Percentiles rank a stretch among this genome's conserved stretches.
These are phyloP conservation scores for Eurystomus gularis DNA, from an alignment of 2,113 vertebrate species.

Conservation along the genomic window DNA sequence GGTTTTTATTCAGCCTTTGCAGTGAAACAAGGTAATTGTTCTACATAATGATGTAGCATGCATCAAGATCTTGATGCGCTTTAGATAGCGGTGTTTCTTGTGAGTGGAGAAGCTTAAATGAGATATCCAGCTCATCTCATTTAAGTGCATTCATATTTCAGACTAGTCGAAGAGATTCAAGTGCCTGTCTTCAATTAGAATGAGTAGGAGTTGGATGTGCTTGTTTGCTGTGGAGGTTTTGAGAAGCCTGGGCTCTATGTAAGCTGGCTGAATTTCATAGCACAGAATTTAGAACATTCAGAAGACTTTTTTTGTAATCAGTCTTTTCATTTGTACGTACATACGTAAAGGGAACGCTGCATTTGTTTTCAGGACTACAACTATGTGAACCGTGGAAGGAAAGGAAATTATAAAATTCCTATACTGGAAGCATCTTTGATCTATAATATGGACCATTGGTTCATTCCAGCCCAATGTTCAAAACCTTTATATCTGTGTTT, in stretches of 20 bases:
- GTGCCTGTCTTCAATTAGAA: conserved; percentile 20
- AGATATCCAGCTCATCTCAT: conserved; percentile 38
- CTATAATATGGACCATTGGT: background rate
- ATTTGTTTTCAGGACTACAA: background rate
- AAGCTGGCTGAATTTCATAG: background rate
- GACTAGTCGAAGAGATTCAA: background rate
- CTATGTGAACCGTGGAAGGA: background rate
- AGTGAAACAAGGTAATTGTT: conserved; percentile 42
- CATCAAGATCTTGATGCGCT: conserved; percentile 13
- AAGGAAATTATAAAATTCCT: background rate
- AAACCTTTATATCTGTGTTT: background rate
- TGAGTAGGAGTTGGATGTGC: background rate
- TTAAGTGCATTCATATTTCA: conserved; percentile 49
- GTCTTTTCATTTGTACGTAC: background rate
- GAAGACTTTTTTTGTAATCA: background rate
- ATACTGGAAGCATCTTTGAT: background rate
- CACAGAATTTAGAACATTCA: background rate
- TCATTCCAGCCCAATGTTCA: background rate
- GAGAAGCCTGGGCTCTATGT: background rate
- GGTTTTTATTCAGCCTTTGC: conserved; percentile 15
- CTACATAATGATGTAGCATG: conserved; percentile 17
- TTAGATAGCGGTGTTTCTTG: conserved; percentile 27
- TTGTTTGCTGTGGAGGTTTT: background rate
- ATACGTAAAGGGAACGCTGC: background rate
- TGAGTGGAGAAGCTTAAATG: conserved; percentile 11